A percentile compares a stretch with the other conserved stretches of the same genome.
Evolutionary conservation across 1,140 invertebrate genomes (phyloP).

Genomic region (Cyphomyrmex costatus): DNA sequence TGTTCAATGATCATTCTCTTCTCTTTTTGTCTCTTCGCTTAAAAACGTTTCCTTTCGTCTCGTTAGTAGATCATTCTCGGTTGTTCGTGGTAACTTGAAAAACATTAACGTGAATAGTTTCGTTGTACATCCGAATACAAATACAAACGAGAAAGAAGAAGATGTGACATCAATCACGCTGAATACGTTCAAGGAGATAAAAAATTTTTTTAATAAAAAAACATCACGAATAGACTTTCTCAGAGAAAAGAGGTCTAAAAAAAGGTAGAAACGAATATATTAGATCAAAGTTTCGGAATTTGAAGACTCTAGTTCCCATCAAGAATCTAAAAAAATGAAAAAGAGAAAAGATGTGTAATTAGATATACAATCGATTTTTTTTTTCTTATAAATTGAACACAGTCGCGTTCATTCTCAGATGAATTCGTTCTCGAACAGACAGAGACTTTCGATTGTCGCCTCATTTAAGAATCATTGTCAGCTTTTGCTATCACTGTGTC

Average conservation of each 20-base stretch:
- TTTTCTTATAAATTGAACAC: neutral
- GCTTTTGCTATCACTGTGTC: constrained; percentile 4
- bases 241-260: too few species aligned
- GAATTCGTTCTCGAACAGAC: constrained; percentile 24
- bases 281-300: too few species aligned
- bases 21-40: neutral
- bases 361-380: neutral
- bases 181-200: too few species aligned
- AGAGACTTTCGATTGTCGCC: constrained; percentile 25
- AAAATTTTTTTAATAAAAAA: too few species aligned
- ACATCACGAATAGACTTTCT: too few species aligned
- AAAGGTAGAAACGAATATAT: too few species aligned
- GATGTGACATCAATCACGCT: neutral
- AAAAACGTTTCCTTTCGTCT: neutral
- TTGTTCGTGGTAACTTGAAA: constrained; percentile 6
- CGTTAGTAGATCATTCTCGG: neutral
- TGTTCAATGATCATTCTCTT: neutral
- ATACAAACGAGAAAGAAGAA: neutral
- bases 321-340: too few species aligned
- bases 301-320: too few species aligned
- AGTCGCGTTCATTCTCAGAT: neutral
- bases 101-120: constrained; percentile 21
- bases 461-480: constrained; percentile 14
- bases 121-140: constrained; percentile 8
- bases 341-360: too few species aligned